Evolutionary conservation across 2,113 vertebrate species (phyloP).

Genomic region (Cebidichthys violaceus): DNA sequence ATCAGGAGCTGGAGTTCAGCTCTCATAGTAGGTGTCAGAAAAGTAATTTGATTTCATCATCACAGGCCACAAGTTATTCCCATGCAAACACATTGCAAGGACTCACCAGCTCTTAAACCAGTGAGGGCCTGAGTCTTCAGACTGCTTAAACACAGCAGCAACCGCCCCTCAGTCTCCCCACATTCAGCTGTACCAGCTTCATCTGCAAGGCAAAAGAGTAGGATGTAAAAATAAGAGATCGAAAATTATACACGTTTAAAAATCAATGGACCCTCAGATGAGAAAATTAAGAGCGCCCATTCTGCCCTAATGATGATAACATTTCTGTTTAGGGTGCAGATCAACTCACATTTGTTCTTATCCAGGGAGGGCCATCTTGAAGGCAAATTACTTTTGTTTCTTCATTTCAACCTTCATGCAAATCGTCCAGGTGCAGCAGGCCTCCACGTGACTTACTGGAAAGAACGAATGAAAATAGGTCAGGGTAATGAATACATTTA

Average conservation of each 20-base stretch:
- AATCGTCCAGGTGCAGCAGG: background rate
- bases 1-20: too few species aligned
- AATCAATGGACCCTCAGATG: background rate
- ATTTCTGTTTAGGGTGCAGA: background rate
- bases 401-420: background rate
- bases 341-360: background rate
- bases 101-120: slow-evolving; percentile 37
- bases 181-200: background rate
- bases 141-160: background rate
- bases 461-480: background rate
- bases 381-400: background rate
- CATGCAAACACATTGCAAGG: accelerated
- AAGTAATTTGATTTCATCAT: too few species aligned
- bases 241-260: background rate
- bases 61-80: slow-evolving; percentile 26
- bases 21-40: too few species aligned
- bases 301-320: background rate
- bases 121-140: slow-evolving; percentile 35
- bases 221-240: background rate
- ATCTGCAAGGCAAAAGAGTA: background rate
- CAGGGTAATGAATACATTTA: background rate
- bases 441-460: background rate
- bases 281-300: background rate
- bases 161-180: background rate
- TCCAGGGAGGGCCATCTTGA: background rate